phyloP scores from a whole-genome alignment of 1,140 invertebrate species.

The Telenomus remus region DNA sequence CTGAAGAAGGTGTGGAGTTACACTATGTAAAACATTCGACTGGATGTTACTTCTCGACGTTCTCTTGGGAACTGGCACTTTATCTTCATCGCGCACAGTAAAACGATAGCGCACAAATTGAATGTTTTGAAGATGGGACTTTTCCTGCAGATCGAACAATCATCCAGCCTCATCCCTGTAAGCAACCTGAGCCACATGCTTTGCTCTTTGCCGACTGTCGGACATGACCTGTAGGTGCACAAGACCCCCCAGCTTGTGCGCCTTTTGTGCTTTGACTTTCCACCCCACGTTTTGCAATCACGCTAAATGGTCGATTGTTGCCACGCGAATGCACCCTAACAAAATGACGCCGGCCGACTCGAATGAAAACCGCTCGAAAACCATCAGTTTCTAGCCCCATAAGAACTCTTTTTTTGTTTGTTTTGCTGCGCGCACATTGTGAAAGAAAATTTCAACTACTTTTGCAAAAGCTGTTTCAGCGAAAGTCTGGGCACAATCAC shows the following conservation, averaged over 20 bases:
- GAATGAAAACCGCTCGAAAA: slow-evolving; percentile 52
- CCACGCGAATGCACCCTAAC: slow-evolving; percentile 62
- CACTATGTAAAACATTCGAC: slow-evolving; percentile 59
- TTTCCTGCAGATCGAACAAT: slow-evolving; percentile 49
- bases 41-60: slow-evolving; percentile 32
- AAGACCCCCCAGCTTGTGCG: slow-evolving; percentile 25
- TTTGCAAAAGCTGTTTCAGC: slow-evolving; percentile 25
- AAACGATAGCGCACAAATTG: slow-evolving; percentile 70
- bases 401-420: slow-evolving; percentile 38
- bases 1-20: slow-evolving; percentile 58
- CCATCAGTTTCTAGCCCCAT: slow-evolving; percentile 43
- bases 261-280: slow-evolving; percentile 55
- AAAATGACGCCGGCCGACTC: slow-evolving; percentile 58
- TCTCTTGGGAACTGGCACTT: slow-evolving; percentile 46
- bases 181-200: slow-evolving; percentile 33
- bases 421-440: slow-evolving; percentile 15
- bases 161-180: slow-evolving; percentile 16
- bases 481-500: slow-evolving; percentile 7
- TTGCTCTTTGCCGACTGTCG: slow-evolving; percentile 31
- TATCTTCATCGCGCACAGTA: slow-evolving; percentile 67
- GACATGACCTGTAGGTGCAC: slow-evolving; percentile 39
- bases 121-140: slow-evolving; percentile 65
- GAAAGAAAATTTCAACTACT: slow-evolving; percentile 34
- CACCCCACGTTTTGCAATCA: slow-evolving; percentile 60
- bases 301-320: slow-evolving; percentile 63